Base-by-base conservation (phyloP, 2,888 invertebrate genomes). In the Sepioteuthis lessoniana region DNA sequence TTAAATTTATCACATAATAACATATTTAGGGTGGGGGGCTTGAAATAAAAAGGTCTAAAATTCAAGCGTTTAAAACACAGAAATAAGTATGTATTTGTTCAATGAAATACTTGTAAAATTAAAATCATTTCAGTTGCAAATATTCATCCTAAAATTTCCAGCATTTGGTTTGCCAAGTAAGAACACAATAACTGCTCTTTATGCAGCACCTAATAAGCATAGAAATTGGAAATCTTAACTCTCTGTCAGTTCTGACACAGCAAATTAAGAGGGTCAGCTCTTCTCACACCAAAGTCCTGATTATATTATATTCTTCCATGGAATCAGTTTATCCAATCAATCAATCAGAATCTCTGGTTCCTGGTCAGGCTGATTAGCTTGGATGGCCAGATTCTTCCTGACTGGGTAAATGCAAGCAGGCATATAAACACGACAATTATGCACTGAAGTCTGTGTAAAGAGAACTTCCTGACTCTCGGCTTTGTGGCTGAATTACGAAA, bases 181-280 rank as follows among this genome's bases (percentile, higher is more conserved):
- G 76, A 16, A 16, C n/a, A n/a, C 16, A n/a, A 76, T n/a, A 76
- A 10, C n/a, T 76, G 19, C 1, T n/a, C n/a, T 76, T 76, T n/a
- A n/a, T n/a, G n/a, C n/a, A n/a, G 16, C 19, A 19, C n/a, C n/a
- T 76, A 76, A 76, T 76, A 35, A 76, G 35, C 76, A 76, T 76
- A 76, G 76, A 35, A 76, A 76, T 76, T 76, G n/a, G 76, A 76
- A 76, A 76, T 76, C 76, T 76, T n/a, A 76, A 76, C 76, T 76
- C 76, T 76, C 76, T 76, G 76, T 76, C 76, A 76, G 19, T 35
- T 76, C n/a, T n/a, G n/a, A 76, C 76, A 76, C n/a, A 35, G 76
- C 76, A 76, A 76, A 76, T 76, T 76, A 35, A 35, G 13, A n/a
- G 76, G 76, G 76, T 76, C n/a, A n/a, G n/a, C n/a, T 76, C 76